These are phyloP conservation scores for Lophotriccus pileatus DNA, from an alignment of 2,797 vertebrate species.

Conservation along the genomic window DNA sequence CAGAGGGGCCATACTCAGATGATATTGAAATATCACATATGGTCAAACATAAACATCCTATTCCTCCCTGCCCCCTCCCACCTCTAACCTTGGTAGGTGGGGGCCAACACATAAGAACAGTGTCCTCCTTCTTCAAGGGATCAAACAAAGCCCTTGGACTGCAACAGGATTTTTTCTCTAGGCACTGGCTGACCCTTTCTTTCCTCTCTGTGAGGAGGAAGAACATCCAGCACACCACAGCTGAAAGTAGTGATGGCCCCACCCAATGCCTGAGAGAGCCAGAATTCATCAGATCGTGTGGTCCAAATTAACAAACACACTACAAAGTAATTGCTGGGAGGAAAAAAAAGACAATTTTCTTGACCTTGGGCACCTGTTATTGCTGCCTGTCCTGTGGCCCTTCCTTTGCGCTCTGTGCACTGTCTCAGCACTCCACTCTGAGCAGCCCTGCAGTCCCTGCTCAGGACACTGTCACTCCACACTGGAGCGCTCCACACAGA, in stretches of 20 bases:
- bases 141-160: not conserved
- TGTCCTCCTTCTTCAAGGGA: not conserved
- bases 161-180: not conserved
- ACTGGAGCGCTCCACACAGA: not conserved
- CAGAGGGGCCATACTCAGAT: not conserved
- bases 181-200: not conserved
- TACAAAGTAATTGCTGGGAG: not conserved
- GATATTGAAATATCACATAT: not conserved
- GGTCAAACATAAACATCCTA: not conserved
- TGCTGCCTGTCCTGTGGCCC: fast-evolving
- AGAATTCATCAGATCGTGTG: not conserved
- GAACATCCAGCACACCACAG: not conserved
- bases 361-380: not conserved
- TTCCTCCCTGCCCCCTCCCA: not conserved
- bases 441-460: not conserved
- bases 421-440: not conserved
- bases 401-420: fast-evolving
- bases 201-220: not conserved
- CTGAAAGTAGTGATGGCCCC: not conserved
- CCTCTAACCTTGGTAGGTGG: not conserved
- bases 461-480: not conserved
- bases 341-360: not conserved
- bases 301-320: not conserved
- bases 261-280: fast-evolving
- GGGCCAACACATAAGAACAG: not conserved